These are phyloP conservation scores for Hephaestus fuliginosus DNA, from an alignment of 2,797 vertebrate genomes.

Conservation along the genomic window DNA sequence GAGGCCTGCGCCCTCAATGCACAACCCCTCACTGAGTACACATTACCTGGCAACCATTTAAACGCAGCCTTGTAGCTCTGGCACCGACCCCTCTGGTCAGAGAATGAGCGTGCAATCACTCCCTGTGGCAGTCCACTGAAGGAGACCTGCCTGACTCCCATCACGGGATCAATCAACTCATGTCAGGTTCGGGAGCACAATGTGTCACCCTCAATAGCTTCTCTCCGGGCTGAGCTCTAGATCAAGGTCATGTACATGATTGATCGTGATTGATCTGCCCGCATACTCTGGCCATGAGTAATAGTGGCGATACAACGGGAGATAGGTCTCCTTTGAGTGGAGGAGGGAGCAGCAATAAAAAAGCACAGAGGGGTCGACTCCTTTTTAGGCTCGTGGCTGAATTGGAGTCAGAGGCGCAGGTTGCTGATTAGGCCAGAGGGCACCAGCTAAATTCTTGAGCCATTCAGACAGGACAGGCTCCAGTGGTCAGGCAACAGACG, in stretches of 20 bases:
- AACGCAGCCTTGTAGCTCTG: conserved; percentile 63
- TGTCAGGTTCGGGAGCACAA: conserved; percentile 69
- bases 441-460: conserved; percentile 69
- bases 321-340: conserved; percentile 54
- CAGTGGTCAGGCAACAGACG: conserved; percentile 77
- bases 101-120: conserved; percentile 77
- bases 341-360: conserved; percentile 56
- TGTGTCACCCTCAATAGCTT: conserved; percentile 82
- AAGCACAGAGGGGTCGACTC: conserved; percentile 70
- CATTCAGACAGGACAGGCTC: conserved; percentile 76
- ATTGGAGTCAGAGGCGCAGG: conserved; percentile 69
- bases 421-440: conserved; percentile 79
- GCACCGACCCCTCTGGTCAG: conserved; percentile 65
- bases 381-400: conserved; percentile 76
- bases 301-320: conserved; percentile 66
- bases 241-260: conserved; percentile 79
- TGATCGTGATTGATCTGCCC: conserved; percentile 80
- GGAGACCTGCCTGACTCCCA: conserved; percentile 73
- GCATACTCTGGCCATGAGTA: conserved; percentile 82
- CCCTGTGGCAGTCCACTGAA: conserved; percentile 54
- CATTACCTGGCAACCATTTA: conserved; percentile 76
- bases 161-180: conserved; percentile 76
- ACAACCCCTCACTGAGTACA: conserved; percentile 58
- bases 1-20: conserved; percentile 52
- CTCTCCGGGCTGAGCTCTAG: conserved; percentile 61